Evolutionary conservation across 2,888 invertebrate species (phyloP).

Genomic region (Odontocolon sp.): DNA sequence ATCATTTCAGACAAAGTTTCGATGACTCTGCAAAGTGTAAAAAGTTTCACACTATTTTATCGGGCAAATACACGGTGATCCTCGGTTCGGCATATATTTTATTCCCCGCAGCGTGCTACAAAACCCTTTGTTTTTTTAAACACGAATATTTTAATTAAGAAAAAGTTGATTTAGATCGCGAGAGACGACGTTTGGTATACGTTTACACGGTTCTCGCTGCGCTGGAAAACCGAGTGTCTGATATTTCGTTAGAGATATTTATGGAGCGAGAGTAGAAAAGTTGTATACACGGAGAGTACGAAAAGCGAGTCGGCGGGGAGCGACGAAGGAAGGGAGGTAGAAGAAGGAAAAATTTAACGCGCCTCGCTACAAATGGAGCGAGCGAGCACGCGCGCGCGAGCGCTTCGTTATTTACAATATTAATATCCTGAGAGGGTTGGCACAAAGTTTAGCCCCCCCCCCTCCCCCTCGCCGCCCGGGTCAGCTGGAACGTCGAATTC

Average conservation of each 20-base stretch:
- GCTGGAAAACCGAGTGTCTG: constrained; percentile 19
- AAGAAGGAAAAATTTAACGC: constrained; percentile 35
- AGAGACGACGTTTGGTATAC: constrained; percentile 17
- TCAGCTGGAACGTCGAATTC: constrained; percentile 63
- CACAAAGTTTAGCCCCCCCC: constrained; percentile 58
- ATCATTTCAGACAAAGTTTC: no score
- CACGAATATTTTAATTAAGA: constrained; percentile 40
- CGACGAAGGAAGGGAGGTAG: constrained; percentile 4
- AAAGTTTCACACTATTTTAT: no score
- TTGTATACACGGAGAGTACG: no score
- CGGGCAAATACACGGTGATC: no score
- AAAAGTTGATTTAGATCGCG: constrained; percentile 44
- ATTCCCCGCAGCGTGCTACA: not conserved
- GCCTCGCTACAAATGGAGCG: constrained; percentile 44
- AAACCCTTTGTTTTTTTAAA: not conserved
- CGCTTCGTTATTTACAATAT: constrained; percentile 72
- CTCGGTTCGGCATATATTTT: not conserved
- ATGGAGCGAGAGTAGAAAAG: constrained; percentile 46
- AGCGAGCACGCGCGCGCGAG: no score
- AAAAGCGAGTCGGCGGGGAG: not conserved
- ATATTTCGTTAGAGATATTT: constrained; percentile 48
- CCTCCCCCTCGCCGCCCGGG: constrained; percentile 24
- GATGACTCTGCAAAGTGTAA: no score
- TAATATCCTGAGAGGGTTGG: constrained; percentile 68
- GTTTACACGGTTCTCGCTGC: not conserved